Percentiles rank a stretch among this genome's conserved stretches.
Evolutionary conservation across 64 coral and sea anemone genomes (phyloP).

Genomic region (Trachythela sp.): DNA sequence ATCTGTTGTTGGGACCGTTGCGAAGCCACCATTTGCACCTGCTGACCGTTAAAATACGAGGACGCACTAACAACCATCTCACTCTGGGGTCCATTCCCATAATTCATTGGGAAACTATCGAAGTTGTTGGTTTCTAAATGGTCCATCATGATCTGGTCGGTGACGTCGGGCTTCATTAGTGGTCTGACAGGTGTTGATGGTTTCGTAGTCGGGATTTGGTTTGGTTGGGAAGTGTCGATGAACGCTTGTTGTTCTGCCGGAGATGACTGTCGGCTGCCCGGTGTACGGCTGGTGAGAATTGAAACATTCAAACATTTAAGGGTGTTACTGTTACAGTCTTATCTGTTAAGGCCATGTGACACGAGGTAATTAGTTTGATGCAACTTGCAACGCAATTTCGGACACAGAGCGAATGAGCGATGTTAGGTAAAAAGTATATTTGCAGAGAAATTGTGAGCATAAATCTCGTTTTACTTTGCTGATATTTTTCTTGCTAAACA

Average conservation of each 20-base stretch:
- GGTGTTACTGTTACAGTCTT: no score
- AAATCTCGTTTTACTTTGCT: no score
- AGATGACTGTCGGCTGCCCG: constrained; percentile 88
- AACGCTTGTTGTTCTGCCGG: constrained; percentile 47
- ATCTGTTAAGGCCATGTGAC: no score
- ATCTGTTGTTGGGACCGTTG: not conserved
- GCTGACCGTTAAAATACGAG: constrained; percentile 11
- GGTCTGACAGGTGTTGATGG: not conserved
- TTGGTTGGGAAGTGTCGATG: not conserved
- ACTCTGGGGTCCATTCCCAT: not conserved
- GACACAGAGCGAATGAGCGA: no score
- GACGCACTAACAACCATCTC: not conserved
- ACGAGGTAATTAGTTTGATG: no score
- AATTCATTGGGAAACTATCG: not conserved
- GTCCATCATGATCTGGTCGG: not conserved
- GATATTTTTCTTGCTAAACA: no score
- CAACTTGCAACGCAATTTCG: no score
- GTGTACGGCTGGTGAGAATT: constrained; percentile 72
- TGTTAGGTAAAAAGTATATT: no score
- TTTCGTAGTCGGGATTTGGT: not conserved
- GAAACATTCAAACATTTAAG: not conserved
- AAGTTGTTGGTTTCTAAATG: not conserved
- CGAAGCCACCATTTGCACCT: not conserved
- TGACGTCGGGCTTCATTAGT: not conserved
- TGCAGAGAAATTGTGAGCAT: no score